phyloP scores from a whole-genome alignment of 2,797 vertebrate species.

The Sphenopsis melanotis region DNA sequence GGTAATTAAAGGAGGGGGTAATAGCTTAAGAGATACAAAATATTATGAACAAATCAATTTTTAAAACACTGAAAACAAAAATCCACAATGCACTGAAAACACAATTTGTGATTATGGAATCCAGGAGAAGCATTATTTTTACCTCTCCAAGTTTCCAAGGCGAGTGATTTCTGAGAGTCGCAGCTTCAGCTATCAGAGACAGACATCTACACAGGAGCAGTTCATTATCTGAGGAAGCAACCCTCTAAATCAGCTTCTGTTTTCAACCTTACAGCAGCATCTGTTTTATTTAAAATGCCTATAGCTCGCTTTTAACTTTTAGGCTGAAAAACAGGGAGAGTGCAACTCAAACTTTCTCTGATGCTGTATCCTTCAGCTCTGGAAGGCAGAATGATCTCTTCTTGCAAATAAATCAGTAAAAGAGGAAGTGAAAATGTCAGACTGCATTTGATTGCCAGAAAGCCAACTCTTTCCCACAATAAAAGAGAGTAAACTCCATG shows the following conservation, averaged over 20 bases:
- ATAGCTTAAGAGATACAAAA: slow-evolving; percentile 65
- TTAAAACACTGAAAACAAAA: slow-evolving; percentile 10
- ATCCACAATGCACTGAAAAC: not conserved
- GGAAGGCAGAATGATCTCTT: not conserved
- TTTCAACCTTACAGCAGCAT: not conserved
- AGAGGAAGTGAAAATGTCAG: slow-evolving; percentile 11
- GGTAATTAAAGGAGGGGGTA: slow-evolving; percentile 63
- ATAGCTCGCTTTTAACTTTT: not conserved
- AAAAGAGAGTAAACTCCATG: not conserved
- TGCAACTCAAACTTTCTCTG: not conserved
- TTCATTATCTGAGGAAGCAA: not conserved
- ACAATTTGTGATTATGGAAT: not conserved
- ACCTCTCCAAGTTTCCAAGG: not conserved
- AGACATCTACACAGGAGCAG: not conserved
- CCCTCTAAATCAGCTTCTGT: not conserved
- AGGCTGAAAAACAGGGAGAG: not conserved
- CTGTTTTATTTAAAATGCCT: not conserved
- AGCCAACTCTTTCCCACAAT: not conserved
- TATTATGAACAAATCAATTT: not conserved
- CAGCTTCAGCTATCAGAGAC: not conserved
- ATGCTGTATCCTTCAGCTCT: not conserved
- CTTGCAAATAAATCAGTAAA: slow-evolving; percentile 1
- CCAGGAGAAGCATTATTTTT: not conserved
- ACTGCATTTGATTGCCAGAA: not conserved
- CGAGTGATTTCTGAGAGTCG: not conserved